Evolutionary conservation across 2,797 vertebrate species (phyloP).

Genomic region (Chloroceryle amazona): DNA sequence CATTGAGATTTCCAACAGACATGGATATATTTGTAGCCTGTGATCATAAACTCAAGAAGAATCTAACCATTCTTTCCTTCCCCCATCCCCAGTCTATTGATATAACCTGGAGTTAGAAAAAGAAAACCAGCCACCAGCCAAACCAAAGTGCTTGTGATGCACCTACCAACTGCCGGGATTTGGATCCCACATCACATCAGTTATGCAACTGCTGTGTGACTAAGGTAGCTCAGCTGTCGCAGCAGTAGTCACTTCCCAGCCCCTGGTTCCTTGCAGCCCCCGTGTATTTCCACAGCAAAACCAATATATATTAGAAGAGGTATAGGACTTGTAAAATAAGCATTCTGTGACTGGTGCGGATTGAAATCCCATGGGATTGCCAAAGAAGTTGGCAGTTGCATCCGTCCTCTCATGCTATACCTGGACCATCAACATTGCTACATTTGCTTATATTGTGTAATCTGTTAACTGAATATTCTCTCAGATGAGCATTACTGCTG

Average conservation of each 20-base stretch:
- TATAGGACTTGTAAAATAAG: background rate
- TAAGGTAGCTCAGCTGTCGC: background rate
- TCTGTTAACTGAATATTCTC: background rate
- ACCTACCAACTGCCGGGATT: background rate
- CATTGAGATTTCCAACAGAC: background rate
- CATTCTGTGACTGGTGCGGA: fast-evolving
- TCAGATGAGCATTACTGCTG: background rate
- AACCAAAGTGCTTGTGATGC: background rate
- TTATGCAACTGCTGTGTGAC: background rate
- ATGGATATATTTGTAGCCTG: background rate
- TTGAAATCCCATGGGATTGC: background rate
- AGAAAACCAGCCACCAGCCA: fast-evolving
- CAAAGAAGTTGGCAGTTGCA: background rate
- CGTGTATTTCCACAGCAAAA: background rate
- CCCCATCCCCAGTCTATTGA: background rate
- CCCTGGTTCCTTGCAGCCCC: background rate
- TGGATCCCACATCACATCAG: background rate
- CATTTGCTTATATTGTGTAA: background rate
- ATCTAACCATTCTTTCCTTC: fast-evolving
- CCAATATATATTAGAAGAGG: background rate
- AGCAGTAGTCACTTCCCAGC: background rate
- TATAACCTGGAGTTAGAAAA: background rate
- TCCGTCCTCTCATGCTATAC: background rate
- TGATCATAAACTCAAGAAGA: background rate
- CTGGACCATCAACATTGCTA: background rate